Evolutionary conservation across 2,888 invertebrate species (phyloP).

Genomic region (Stictocephala bisonia): DNA sequence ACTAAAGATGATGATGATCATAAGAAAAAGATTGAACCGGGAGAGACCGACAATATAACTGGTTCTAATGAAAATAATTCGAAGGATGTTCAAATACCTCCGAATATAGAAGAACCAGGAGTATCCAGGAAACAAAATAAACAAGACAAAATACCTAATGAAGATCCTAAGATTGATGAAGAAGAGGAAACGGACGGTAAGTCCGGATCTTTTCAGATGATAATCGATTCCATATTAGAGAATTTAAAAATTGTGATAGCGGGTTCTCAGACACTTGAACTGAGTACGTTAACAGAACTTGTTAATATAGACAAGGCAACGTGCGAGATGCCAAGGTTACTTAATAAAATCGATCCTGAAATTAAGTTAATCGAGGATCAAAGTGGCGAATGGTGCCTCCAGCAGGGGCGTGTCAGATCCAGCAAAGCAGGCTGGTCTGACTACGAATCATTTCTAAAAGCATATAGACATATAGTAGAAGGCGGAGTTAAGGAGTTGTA

Average conservation of each 20-base stretch:
- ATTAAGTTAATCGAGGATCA: background rate
- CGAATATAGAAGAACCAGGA: background rate
- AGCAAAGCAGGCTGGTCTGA: background rate
- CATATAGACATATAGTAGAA: background rate
- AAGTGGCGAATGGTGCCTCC: background rate
- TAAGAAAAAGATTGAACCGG: too few relatives aligned
- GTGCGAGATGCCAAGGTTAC: background rate
- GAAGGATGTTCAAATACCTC: too few relatives aligned
- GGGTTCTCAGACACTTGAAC: background rate
- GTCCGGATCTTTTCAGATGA: background rate
- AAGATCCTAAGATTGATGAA: background rate
- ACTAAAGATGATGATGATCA: too few relatives aligned
- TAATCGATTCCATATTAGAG: background rate
- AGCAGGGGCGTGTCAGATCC: background rate
- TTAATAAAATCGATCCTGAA: background rate
- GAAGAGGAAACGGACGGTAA: background rate
- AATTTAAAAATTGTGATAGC: background rate
- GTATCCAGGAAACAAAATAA: background rate
- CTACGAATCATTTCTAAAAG: background rate
- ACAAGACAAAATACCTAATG: background rate
- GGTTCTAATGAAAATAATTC: too few relatives aligned
- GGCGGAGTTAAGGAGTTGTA: background rate
- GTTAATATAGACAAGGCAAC: background rate
- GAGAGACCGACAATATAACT: too few relatives aligned
- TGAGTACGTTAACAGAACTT: background rate